Base-by-base conservation (phyloP, 2,113 vertebrate genomes). In the Mobula birostris region DNA sequence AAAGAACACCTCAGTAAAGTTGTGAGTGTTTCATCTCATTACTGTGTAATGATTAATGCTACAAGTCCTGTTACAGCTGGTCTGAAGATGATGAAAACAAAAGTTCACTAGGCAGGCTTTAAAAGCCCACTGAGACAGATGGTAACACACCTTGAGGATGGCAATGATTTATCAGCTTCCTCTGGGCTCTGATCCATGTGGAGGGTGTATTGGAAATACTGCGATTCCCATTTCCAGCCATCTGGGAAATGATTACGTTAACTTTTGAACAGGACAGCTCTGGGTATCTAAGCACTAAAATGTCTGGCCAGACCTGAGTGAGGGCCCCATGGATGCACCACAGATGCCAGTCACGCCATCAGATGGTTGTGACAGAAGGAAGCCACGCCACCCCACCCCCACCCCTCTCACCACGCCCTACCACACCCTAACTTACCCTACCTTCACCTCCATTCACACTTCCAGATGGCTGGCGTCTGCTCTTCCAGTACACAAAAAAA, bases 1-100 rank as follows among this genome's bases (percentile, higher is more conserved):
- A n/a, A 87, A 27, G 24, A 27, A 87, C 83, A n/a, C 27, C 56
- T 87, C 58, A 27, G 12, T 63, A 87, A 63, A 15, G 7, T 29
- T 12, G 27, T 63, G 27, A 87, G n/a, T 87, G 56, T 63, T 24
- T 87, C 83, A 63, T 61, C 58, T 87, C 83, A 87, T 87, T 63
- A 63, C 56, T 15, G 14, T 56, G 58, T 61, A 87, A 87, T 83
- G 56, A 87, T 27, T 61, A 27, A 87, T 29, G 61, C 61, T 87
- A 87, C 56, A 87, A 87, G 12, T 87, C 56, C 27, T 56, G 61
- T 63, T 87, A 87, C 63, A 87, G 56, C 83, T 87, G 83, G 56
- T 56, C 83, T 87, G 83, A 87, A 87, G 83, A 48, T 70, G 68
- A 63, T 15, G 27, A 63, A 63, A 87, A 61, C 83, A 87, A 63